A percentile compares a stretch with the other conserved stretches of the same genome.
These are phyloP conservation scores for Gallinago solitaria DNA, from an alignment of 2,797 vertebrate genomes.

Conservation along the genomic window DNA sequence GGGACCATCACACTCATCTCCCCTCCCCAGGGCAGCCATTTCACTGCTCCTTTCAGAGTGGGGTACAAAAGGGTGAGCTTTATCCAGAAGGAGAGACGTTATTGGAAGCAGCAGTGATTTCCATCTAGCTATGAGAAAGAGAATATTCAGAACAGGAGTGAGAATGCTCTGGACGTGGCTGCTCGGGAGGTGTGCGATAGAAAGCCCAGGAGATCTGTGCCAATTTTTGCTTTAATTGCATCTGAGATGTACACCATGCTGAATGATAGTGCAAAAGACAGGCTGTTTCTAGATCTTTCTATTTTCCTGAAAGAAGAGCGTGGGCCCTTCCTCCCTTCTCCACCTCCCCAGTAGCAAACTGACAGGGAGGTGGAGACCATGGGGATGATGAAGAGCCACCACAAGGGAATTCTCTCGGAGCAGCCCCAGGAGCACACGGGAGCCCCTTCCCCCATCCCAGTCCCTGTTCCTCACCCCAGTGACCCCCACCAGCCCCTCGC, in stretches of 20 bases:
- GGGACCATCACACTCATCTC: neutral
- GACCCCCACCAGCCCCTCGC: no score
- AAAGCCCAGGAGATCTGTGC: neutral
- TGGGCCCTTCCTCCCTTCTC: neutral
- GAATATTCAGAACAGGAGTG: neutral
- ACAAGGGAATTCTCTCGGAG: neutral
- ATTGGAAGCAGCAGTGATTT: neutral
- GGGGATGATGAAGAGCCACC: accelerated
- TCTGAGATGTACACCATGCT: accelerated
- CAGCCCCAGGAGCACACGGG: no score
- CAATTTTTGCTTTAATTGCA: neutral
- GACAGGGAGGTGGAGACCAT: no score
- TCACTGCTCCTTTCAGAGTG: neutral
- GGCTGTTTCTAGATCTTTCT: neutral
- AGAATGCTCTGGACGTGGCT: neutral
- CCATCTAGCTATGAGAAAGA: neutral
- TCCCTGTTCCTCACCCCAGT: neutral
- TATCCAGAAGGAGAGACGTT: neutral
- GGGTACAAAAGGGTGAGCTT: neutral
- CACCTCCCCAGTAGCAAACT: neutral
- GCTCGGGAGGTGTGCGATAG: neutral
- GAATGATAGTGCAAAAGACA: neutral
- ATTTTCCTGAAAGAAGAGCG: accelerated
- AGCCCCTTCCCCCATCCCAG: neutral
- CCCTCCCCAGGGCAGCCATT: neutral